Evolutionary conservation across 2,113 vertebrate genomes (phyloP), one percentile per base, ranked within the genome.

Genomic region (Otis tarda): DNA sequence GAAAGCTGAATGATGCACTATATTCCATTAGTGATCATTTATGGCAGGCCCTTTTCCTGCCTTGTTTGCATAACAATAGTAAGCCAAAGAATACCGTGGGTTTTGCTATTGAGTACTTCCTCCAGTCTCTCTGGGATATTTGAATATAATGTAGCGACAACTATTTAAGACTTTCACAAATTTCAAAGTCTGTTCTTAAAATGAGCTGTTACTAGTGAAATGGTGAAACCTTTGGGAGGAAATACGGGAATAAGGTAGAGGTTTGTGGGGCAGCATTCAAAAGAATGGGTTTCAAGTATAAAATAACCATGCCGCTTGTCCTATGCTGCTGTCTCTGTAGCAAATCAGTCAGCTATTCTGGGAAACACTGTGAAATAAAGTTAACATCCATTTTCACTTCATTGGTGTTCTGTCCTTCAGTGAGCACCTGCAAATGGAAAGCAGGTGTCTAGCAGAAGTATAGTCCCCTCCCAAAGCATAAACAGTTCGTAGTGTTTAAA

Each of bases 121-220:
- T 77, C 59, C 12, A 3, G 19, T 78, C 56, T 83, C 47, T 64
- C 64, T 64, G 73, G 43, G 57, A 37, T 87, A 67, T 81, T 75
- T 59, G 25, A 86, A 69, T 83, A 67, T 59, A 95, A 91, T 45
- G 39, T 55, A 70, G 37, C 0, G 0, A 86, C 73, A 83, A 75
- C n/a, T 56, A 22, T n/a, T 74, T 47, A 83, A 93, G 65, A 47
- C 56, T 68, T 59, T 24, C 52, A 84, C 49, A 90, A 45, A 61
- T 77, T 86, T 92, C 71, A 24, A 80, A 90, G 83, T 14, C 63
- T 81, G 15, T 45, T 91, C 83, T 60, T 81, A 31, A 80, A 87
- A 84, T 67, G 64, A 90, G 49, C 64, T 85, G 41, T 91, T 85
- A 86, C 84, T 76, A 69, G 37, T 79, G 79, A 86, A 88, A 76